Conservation (phyloP, 2,113 vertebrate genomes). For the Muntiacus muntjak region DNA sequence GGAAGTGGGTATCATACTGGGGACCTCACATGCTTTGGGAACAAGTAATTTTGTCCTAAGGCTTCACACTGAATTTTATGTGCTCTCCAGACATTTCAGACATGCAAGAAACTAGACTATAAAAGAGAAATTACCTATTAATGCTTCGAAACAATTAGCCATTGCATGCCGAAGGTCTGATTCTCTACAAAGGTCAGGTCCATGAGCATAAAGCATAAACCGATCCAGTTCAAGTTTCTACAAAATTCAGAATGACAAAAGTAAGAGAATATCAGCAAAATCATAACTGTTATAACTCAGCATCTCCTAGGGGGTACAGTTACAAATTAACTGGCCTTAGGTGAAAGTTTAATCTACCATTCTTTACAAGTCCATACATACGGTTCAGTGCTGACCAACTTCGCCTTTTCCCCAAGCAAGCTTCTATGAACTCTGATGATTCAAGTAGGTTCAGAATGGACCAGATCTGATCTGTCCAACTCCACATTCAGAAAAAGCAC, state of each 20-base stretch:
- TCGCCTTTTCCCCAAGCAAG: not conserved
- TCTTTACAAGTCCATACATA: not conserved
- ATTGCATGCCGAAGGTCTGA: slow-evolving; percentile 98
- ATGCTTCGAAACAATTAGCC: slow-evolving; percentile 99
- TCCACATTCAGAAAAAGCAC: not conserved
- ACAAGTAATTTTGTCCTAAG: not conserved
- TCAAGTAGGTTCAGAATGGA: not conserved
- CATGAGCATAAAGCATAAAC: slow-evolving; percentile 99
- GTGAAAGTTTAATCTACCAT: not conserved
- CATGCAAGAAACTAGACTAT: not conserved
- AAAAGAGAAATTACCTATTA: slow-evolving; percentile 89
- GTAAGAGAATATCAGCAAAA: not conserved
- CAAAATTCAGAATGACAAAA: slow-evolving; percentile 56
- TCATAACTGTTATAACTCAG: not conserved
- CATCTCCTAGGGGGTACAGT: not conserved
- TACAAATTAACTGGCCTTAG: not conserved
- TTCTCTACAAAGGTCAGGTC: slow-evolving; percentile 96
- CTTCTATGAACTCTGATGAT: not conserved
- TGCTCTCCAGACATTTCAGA: not conserved
- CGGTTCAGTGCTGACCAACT: not conserved
- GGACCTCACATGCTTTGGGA: not conserved
- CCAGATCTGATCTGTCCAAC: not conserved
- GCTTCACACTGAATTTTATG: not conserved
- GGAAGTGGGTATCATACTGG: not conserved
- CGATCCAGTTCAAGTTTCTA: slow-evolving; percentile 98